phyloP scores from a whole-genome alignment of 2,888 invertebrate genomes.

The Erpobdella octoculata region DNA sequence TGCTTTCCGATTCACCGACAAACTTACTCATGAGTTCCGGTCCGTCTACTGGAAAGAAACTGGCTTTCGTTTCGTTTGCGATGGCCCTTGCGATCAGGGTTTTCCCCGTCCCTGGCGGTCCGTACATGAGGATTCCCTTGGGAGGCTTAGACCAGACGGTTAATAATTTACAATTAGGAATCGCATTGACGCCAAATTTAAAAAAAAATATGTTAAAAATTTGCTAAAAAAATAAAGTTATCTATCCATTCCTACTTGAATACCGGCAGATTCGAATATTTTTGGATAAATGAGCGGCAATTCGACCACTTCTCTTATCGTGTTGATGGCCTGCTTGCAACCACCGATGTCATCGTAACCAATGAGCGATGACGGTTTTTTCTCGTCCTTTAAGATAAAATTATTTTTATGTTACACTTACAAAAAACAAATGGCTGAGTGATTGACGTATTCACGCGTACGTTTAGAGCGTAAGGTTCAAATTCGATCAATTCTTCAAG shows the following conservation, averaged over 20 bases:
- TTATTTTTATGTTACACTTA: not conserved
- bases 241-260: not conserved
- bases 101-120: conserved; percentile 23
- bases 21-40: conserved; percentile 26
- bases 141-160: no score
- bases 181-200: not conserved
- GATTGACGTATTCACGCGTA: no score
- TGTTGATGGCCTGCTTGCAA: not conserved
- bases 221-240: not conserved
- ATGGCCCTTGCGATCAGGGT: conserved; percentile 23
- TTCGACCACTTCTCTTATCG: conserved; percentile 24
- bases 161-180: no score
- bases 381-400: not conserved
- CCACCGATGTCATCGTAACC: conserved; percentile 24
- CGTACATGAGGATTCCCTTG: conserved; percentile 21
- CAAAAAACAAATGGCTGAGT: no score
- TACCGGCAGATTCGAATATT: conserved; percentile 8
- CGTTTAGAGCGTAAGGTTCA: no score
- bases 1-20: conserved; percentile 22
- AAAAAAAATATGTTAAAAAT: not conserved
- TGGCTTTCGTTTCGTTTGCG: conserved; percentile 18
- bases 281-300: conserved; percentile 20
- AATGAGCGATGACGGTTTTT: not conserved
- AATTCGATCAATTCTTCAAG: no score
- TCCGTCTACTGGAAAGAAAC: conserved; percentile 17